Evolutionary conservation across 2,113 vertebrate genomes (phyloP).

Genomic region (Pteruthius melanotis): DNA sequence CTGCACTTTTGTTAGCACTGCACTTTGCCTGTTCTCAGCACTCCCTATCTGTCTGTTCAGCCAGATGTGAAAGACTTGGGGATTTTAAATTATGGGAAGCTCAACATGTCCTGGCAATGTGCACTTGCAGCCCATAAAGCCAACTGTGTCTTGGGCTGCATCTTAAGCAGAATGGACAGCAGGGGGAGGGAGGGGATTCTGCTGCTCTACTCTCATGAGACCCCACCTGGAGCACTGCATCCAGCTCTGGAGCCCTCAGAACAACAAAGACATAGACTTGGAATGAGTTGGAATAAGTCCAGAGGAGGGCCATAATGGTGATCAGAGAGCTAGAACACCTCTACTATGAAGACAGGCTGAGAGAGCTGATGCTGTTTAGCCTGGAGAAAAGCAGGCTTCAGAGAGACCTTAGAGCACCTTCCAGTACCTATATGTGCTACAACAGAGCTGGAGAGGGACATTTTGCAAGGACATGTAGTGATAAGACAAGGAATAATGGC

Average conservation of each 20-base stretch:
- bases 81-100: neutral
- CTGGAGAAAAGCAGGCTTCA: neutral
- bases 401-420: neutral
- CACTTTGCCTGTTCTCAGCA: neutral
- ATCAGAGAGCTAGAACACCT: neutral
- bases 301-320: neutral
- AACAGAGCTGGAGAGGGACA: neutral
- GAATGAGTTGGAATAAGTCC: neutral
- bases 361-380: neutral
- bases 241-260: no score
- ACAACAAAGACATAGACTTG: neutral
- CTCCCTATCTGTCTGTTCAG: neutral
- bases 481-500: neutral
- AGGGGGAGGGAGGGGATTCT: neutral
- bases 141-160: neutral
- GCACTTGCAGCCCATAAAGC: neutral
- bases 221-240: neutral
- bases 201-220: neutral
- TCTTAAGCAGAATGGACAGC: accelerated
- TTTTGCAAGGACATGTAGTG: neutral
- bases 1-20: neutral
- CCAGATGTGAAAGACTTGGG: neutral
- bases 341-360: neutral
- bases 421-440: neutral
- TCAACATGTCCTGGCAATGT: neutral